phyloP scores from a whole-genome alignment of 2,888 invertebrate species.

The Aphrophora alni region DNA sequence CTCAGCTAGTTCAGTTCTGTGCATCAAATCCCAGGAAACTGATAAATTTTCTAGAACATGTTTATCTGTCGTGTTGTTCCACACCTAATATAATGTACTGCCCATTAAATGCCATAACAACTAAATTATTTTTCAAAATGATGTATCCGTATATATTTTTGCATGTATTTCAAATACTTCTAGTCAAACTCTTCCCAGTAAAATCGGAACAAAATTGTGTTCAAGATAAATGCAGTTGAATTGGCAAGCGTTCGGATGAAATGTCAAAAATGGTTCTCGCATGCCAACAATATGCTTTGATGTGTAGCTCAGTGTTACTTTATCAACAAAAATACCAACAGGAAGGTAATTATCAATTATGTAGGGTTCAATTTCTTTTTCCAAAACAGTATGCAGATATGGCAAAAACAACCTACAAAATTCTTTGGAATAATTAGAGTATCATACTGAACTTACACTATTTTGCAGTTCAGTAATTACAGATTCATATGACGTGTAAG shows the following conservation, averaged over 20 bases:
- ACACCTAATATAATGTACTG: no score
- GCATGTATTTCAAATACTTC: no score
- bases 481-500: no score
- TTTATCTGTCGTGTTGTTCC: no score
- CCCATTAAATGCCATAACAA: no score
- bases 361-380: not conserved
- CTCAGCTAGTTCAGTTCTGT: no score
- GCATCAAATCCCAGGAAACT: no score
- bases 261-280: not conserved
- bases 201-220: not conserved
- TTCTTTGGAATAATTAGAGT: not conserved
- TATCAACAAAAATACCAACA: conserved; percentile 18
- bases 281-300: not conserved
- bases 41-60: no score
- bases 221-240: conserved; percentile 16
- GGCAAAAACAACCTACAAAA: not conserved
- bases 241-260: not conserved
- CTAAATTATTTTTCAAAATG: no score
- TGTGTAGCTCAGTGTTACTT: not conserved
- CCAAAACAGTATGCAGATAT: not conserved
- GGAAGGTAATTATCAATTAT: conserved; percentile 3
- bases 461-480: no score
- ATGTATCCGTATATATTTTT: no score
- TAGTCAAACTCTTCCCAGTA: no score
- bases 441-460: not conserved